phyloP scores from a whole-genome alignment of 2,113 vertebrate genomes.

The Eptesicus fuscus region DNA sequence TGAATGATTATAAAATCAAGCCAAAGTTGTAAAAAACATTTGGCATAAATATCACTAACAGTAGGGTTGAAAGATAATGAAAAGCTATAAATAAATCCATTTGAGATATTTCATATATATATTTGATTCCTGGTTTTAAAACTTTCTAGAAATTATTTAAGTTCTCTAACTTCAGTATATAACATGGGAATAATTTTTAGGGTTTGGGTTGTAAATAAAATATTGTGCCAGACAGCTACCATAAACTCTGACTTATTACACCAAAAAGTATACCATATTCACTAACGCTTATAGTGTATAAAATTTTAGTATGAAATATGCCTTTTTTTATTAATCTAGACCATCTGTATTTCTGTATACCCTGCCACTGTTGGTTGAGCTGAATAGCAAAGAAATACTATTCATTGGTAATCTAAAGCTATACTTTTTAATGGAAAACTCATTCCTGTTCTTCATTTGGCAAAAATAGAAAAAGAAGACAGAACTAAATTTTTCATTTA shows the following conservation, averaged over 20 bases:
- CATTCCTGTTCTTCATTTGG: background rate
- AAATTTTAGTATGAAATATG: background rate
- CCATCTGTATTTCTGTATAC: background rate
- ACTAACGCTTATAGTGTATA: background rate
- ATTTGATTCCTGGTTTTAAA: background rate
- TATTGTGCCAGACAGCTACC: background rate
- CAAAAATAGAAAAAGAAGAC: background rate
- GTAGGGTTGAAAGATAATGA: background rate
- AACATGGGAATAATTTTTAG: background rate
- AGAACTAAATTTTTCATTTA: background rate
- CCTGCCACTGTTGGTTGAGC: background rate
- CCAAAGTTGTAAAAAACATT: background rate
- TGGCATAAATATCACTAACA: background rate
- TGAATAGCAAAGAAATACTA: background rate
- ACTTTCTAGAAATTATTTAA: background rate
- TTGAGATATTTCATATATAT: background rate
- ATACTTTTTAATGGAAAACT: background rate
- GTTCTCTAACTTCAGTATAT: background rate
- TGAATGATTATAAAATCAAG: slow-evolving; percentile 9
- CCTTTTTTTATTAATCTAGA: background rate
- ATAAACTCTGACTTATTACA: background rate
- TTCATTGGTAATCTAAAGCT: background rate
- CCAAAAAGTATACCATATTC: background rate
- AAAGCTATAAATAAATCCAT: background rate
- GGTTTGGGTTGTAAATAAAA: background rate